phyloP scores from a whole-genome alignment of 2,888 invertebrate species.

The Holacanthella duospinosa region DNA sequence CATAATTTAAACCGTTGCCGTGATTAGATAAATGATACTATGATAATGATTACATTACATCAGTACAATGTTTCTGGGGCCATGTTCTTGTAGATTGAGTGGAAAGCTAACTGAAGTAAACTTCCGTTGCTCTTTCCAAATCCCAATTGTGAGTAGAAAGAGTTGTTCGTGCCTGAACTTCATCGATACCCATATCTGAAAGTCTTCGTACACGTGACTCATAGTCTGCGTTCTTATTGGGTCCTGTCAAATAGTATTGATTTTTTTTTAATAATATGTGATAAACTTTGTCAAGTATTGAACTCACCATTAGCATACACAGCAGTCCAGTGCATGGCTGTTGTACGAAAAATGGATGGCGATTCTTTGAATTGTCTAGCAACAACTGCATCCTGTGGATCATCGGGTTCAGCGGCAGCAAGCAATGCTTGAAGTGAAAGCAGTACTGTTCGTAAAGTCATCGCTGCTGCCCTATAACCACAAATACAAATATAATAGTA shows the following conservation, averaged over 20 bases:
- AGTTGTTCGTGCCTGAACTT: conserved; percentile 76
- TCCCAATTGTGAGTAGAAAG: conserved; percentile 89
- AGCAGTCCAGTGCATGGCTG: conserved; percentile 93
- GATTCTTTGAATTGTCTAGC: conserved; percentile 92
- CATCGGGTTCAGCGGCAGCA: conserved; percentile 83
- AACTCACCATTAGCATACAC: conserved; percentile 78
- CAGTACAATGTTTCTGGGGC: too few species aligned
- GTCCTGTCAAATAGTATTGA: conserved; percentile 38
- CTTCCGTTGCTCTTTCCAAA: conserved; percentile 59
- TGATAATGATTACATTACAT: too few species aligned
- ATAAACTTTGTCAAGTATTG: not conserved
- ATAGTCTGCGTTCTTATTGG: conserved; percentile 63
- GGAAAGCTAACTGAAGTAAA: conserved; percentile 16
- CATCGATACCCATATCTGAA: conserved; percentile 88
- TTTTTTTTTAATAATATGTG: not conserved
- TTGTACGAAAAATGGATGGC: conserved; percentile 70
- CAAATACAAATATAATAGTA: not conserved
- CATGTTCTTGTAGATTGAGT: too few species aligned
- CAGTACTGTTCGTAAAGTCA: conserved; percentile 91
- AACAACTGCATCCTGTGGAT: conserved; percentile 93
- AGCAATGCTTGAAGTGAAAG: conserved; percentile 90
- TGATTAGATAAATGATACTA: too few species aligned
- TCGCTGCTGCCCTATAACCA: conserved; percentile 79
- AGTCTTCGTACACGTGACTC: conserved; percentile 78
- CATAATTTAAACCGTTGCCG: too few species aligned